Evolutionary conservation across 2,113 vertebrate genomes (phyloP).

Genomic region (Trichechus manatus): DNA sequence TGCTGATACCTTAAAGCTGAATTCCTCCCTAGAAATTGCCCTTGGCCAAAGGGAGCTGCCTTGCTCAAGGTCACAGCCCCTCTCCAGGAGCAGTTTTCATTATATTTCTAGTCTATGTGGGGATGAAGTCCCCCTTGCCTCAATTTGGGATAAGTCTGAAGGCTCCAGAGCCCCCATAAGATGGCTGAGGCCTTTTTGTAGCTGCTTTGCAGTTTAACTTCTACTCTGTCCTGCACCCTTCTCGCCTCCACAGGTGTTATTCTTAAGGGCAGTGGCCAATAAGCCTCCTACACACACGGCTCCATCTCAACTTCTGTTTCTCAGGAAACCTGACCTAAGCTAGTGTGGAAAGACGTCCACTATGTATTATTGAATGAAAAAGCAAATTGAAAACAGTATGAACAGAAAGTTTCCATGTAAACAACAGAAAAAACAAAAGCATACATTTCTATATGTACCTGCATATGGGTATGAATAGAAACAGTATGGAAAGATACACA

Average conservation of each 20-base stretch:
- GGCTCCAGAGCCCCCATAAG: too few relatives aligned
- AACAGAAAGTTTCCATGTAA: slow-evolving; percentile 7
- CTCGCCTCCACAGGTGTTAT: neutral
- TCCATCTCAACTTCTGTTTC: slow-evolving; percentile 19
- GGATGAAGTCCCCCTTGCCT: neutral
- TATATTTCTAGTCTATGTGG: neutral
- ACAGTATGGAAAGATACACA: neutral
- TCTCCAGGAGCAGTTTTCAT: neutral
- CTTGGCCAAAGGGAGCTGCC: neutral
- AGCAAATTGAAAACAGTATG: neutral
- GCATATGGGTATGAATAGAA: neutral
- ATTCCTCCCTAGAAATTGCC: neutral
- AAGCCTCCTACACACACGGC: neutral
- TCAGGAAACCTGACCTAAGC: slow-evolving; percentile 41
- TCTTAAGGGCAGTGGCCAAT: neutral
- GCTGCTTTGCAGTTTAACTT: neutral
- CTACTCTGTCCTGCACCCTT: neutral
- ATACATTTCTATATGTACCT: neutral
- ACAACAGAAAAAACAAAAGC: neutral
- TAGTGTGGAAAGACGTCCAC: neutral
- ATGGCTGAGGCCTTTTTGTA: neutral
- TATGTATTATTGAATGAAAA: neutral
- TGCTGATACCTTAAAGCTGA: neutral
- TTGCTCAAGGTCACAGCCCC: neutral
- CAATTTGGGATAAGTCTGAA: neutral